Evolutionary conservation across 1,140 invertebrate species (phyloP), one percentile per base, ranked within the genome.

Genomic region (Lasioglossum baleicum): DNA sequence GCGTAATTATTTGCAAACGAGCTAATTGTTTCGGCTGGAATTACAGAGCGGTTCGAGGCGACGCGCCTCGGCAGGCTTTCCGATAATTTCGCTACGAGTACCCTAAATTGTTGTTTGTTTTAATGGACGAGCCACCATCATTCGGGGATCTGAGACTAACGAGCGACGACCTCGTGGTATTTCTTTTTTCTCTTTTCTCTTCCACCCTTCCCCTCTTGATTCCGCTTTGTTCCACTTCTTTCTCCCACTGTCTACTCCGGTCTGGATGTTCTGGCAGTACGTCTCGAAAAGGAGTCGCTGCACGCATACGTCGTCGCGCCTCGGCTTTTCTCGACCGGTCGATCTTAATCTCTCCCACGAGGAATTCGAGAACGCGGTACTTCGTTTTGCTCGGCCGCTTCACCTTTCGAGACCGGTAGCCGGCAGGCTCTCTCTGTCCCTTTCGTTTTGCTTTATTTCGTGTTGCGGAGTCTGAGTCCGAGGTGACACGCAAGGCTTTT

Each of bases 331-430:
- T 83, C 78, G 72, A 75, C 69, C 82, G 68, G 65, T 74, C 83
- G 88, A 89, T 89, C 86, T 88, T 88, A 88, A 89, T 89, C 88
- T 88, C 53, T n/a, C 60, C 70, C 65, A 76, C 80, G 70, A 88
- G 87, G 88, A 88, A 89, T 88, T 86, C 83, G 82, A 88, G 85
- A 88, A 84, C 75, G 83, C 73, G 79, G 73, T 75, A 74, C 86
- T 68, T 35, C 60, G 60, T 31, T 64, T 15, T 48, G 44, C 44
- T 48, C 44, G 44, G 44, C 44, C 44, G 44, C 72, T 81, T 60
- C 78, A 63, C 64, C 61, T 60, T 63, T 48, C 58, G 79, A 68
- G 79, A 84, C 82, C 83, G 66, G 83, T 85, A 85, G 83, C 53
- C 40, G 17, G 53, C 10, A 26, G 26, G 26, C 26, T 26, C 48